These are phyloP conservation scores for Sciurus carolinensis DNA, from an alignment of 2,797 vertebrate genomes.

Conservation along the genomic window DNA sequence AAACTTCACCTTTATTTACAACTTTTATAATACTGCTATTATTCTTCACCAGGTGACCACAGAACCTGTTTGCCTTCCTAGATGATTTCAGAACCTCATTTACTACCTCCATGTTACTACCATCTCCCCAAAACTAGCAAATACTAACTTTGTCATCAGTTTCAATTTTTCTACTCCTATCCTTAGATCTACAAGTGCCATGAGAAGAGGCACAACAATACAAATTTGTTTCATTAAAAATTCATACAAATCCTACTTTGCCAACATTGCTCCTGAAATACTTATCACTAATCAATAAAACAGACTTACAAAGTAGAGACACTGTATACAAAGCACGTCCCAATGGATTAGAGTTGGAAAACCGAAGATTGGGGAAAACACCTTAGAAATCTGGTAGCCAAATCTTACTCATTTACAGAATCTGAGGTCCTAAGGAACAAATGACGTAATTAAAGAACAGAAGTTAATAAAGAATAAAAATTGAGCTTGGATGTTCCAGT, in stretches of 20 bases:
- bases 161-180: constrained; percentile 1
- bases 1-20: constrained; percentile 53
- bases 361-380: not conserved
- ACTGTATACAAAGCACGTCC: not conserved
- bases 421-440: not conserved
- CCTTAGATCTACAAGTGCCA: not conserved
- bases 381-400: not conserved
- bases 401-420: not conserved
- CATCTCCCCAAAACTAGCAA: constrained; percentile 32
- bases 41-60: not conserved
- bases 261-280: not conserved
- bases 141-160: constrained; percentile 38
- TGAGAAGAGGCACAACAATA: not conserved
- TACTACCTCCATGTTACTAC: not conserved
- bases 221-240: constrained; percentile 2
- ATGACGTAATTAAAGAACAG: not conserved
- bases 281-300: not conserved
- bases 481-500: not conserved
- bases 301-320: constrained; percentile 20
- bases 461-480: constrained; percentile 36
- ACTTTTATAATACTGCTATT: constrained; percentile 13
- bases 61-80: not conserved
- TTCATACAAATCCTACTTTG: not conserved
- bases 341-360: not conserved
- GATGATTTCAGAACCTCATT: constrained; percentile 36